Base-by-base conservation (phyloP, 2,888 invertebrate species). In the Diachrysia chrysitis region DNA sequence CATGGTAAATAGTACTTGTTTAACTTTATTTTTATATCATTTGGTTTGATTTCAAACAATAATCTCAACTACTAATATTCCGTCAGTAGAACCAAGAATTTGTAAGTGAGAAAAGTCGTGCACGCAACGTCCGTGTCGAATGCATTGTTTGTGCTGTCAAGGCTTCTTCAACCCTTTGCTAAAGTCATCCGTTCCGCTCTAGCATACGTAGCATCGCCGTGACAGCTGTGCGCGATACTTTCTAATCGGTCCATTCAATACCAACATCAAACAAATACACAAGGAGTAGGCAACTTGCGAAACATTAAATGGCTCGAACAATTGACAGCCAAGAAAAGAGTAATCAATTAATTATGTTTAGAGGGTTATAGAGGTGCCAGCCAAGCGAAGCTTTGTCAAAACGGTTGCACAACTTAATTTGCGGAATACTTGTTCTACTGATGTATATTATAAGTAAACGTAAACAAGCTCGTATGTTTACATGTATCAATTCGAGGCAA, bases 181-280 rank as follows among this genome's bases (percentile, higher is more conserved):
- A 81, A 81, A 88, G 85, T 88, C 90, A 94, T 94, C 92, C 91
- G 94, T 93, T 94, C 92, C 94, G 91, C 94, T 94, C 91, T 86
- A 87, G 89, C 90, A 89, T 93, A 91, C 90, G 92, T 93, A 93
- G 93, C 94, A 91, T 91, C 88, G 84, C 88, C 92, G 91, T 93
- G 94, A 94, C 95, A 94, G 94, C 93, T 95, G 95, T 87, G 87
- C 87, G 89, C 85, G 83, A 88, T 89, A 93, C 94, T 94, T 95
- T 95, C 94, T 94, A 94, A 94, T 94, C 92, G 92, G 88, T 87
- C 88, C 83, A 92, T 94, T 92, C 89, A 93, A 91, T 88, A 87
- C 77, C 74, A 81, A 76, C 82, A 82, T 85, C 90, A 91, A 92
- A 92, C 92, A 92, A 91, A 90, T 84, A 88, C 73, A 87, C 84